Evolutionary conservation across 1,140 invertebrate species (phyloP), one percentile per base, ranked within the genome.

Genomic region (Brachionus rubens): DNA sequence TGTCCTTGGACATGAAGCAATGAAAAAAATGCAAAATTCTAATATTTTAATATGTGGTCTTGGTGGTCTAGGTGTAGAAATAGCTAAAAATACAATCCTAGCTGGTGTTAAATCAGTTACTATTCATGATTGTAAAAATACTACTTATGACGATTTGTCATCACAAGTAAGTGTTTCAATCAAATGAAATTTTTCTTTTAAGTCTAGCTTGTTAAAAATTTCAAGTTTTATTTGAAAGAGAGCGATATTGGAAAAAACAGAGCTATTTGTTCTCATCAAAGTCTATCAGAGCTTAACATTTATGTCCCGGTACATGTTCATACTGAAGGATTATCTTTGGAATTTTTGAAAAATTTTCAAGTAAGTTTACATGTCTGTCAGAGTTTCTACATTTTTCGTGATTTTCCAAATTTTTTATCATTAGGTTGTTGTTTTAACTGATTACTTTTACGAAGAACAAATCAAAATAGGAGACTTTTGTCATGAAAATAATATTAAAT

Each of bases 71-170:
- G 97, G 97, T 14, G 91, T 99, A 5, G 97, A 99, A 87, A 88
- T 98, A 76, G 95, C 96, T 0, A 99, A 99, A 86, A 99, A 99
- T 86, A 90, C 99, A 77, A 95, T 98, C 80, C 88, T 99, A 65
- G 92, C 91, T 80, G 96, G 96, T 78, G 96, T 99, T 26, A 96
- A 96, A 83, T 96, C 93, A 28, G 95, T 99, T 47, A 96, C 94
- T 52, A 86, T 99, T 77, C 94, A 98, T 83, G 96, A 99, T 85
- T 80, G 80, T 24, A 80, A 80, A 47, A 79, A 33, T 78, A 81
- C n/a, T 76, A 78, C 3, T 83, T 80, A 79, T 62, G 70, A 76
- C 87, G 89, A 82, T 81, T 89, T 3, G 86, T 85, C 12, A 84
- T 86, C 62, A 84, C 86, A 81, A 82, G 59, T 65, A 65, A 16